Base-by-base conservation (phyloP, 2,888 invertebrate species). In the Arrhopalites spinosus region DNA sequence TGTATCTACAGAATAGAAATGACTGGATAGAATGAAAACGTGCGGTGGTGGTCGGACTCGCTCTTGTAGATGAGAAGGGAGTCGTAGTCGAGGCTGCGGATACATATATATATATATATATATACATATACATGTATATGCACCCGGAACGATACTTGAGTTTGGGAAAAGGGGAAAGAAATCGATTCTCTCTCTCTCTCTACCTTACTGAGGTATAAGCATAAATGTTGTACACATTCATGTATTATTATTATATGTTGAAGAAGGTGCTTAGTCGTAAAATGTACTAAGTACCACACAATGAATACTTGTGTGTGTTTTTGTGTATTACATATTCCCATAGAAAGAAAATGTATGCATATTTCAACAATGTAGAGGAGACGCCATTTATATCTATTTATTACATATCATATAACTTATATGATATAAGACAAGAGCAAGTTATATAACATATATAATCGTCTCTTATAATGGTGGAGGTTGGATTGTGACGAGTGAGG, bases 81-180 rank as follows among this genome's bases (percentile, higher is more conserved):
- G 45, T 23, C 50, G 20, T 50, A 15, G 50, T 53, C 27, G 69
- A 69, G 69, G 50, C 69, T 50, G 47, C 45, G 45, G 69, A 69
- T 47, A n/a, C n/a, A n/a, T n/a, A n/a, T n/a, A n/a, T n/a, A n/a
- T n/a, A n/a, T n/a, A n/a, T n/a, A 67, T 47, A 45, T 47, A 20
- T 47, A 47, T 45, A 47, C 47, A 47, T 47, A n/a, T 17, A 47
- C 45, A 67, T 67, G 67, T 15, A 67, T 47, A 69, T 69, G 69
- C 69, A 69, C 69, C 69, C 69, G 47, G 45, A 67, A 67, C 67
- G 69, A 69, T 69, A 69, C 69, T 69, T 69, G 69, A 69, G 66
- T 69, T 50, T 50, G 17, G 29, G 25, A 53, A 53, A 69, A 69
- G 29, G 69, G 69, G 69, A 53, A 50, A 36, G 36, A 36, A 36